Evolutionary conservation across 23 tunicate genomes (phyloP).

Genomic region (Trididemnum clinides): DNA sequence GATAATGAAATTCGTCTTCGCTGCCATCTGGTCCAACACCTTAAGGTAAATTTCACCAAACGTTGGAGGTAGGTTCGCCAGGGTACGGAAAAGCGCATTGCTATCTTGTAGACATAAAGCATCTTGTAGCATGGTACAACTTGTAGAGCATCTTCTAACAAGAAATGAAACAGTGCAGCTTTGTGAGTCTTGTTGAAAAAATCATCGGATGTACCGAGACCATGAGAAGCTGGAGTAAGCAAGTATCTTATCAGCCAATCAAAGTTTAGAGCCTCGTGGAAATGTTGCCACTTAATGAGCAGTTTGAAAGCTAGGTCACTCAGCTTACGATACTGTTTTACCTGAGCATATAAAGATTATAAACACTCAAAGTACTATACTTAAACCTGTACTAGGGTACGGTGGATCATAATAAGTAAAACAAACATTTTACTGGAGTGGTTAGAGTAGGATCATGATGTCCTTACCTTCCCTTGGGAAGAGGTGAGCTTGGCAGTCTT

Average conservation of each 20-base stretch:
- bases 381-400: too few relatives aligned
- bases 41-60: background rate
- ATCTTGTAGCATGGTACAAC: background rate
- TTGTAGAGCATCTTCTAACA: background rate
- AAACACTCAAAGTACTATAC: too few relatives aligned
- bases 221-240: background rate
- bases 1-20: background rate
- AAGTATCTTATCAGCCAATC: background rate
- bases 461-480: background rate
- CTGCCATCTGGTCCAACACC: background rate
- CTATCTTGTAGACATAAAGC: too few relatives aligned
- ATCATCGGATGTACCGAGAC: background rate
- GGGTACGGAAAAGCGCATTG: background rate
- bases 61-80: background rate
- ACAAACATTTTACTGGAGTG: too few relatives aligned
- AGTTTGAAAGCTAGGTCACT: background rate
- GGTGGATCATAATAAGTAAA: too few relatives aligned
- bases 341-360: too few relatives aligned
- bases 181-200: background rate
- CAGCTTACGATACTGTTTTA: background rate
- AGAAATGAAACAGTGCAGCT: background rate
- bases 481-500: background rate
- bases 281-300: background rate
- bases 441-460: too few relatives aligned
- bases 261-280: background rate